Conservation (phyloP, 2,888 invertebrate genomes). For the Cerceris ruficornis region DNA sequence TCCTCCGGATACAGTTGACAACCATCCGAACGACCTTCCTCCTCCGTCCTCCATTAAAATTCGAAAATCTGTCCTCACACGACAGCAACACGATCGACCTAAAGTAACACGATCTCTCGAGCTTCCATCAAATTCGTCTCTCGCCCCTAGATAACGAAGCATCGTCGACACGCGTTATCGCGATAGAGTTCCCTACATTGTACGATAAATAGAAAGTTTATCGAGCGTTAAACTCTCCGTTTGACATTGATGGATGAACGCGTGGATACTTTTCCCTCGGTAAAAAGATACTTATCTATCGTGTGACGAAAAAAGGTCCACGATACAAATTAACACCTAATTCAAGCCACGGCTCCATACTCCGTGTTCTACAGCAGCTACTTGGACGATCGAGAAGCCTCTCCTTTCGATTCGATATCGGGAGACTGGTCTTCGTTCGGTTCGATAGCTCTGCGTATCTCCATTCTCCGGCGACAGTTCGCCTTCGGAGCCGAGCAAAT, state of each 20-base stretch:
- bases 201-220: conserved; percentile 53
- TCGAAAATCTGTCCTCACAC: no score
- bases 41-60: no score
- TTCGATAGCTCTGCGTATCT: no score
- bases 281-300: neutral
- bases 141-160: conserved; percentile 18
- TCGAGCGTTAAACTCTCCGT: conserved; percentile 25
- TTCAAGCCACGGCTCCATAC: neutral
- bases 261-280: conserved; percentile 27
- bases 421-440: no score
- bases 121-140: conserved; percentile 10
- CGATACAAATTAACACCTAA: conserved; percentile 3
- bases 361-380: no score
- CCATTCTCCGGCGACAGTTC: no score
- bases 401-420: no score
- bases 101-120: no score
- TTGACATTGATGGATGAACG: conserved; percentile 50
- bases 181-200: conserved; percentile 19
- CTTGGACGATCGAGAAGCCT: no score
- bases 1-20: no score
- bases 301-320: neutral
- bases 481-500: conserved; percentile 7
- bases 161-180: conserved; percentile 28
- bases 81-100: no score
- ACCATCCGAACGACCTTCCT: no score